Conservation (phyloP, 2,113 vertebrate genomes). For the Eulemur rufifrons region DNA sequence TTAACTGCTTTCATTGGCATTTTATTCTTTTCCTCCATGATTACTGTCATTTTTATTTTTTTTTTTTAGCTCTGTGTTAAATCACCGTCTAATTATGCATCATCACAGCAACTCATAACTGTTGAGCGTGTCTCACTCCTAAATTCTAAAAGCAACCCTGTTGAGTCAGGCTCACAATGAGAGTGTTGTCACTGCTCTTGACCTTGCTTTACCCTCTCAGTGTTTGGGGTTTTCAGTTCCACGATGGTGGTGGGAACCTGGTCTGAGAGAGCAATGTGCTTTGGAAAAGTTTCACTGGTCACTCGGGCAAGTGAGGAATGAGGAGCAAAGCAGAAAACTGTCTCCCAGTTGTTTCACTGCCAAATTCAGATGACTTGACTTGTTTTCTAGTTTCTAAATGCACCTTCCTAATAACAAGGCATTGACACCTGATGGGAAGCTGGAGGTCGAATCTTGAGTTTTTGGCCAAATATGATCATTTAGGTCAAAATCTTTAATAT, state of each 20-base stretch:
- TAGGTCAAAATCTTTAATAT: background rate
- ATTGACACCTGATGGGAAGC: background rate
- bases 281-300: background rate
- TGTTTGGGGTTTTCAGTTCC: slow-evolving; percentile 34
- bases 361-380: background rate
- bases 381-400: background rate
- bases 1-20: slow-evolving; percentile 68
- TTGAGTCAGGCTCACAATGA: slow-evolving; percentile 45
- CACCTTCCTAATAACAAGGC: background rate
- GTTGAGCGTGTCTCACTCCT: slow-evolving; percentile 30
- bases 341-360: background rate
- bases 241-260: background rate
- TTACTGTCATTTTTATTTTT: slow-evolving; percentile 76
- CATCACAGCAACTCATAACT: slow-evolving; percentile 67
- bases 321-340: background rate
- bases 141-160: slow-evolving; percentile 68
- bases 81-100: slow-evolving; percentile 80
- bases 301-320: background rate
- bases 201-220: slow-evolving; percentile 53
- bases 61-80: slow-evolving; percentile 72
- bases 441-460: background rate
- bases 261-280: background rate
- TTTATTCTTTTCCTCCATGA: slow-evolving; percentile 61
- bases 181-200: slow-evolving; percentile 37
- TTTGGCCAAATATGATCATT: slow-evolving; percentile 5